Evolutionary conservation across 2,888 invertebrate species (phyloP).

Genomic region (Osmoderma eremita): DNA sequence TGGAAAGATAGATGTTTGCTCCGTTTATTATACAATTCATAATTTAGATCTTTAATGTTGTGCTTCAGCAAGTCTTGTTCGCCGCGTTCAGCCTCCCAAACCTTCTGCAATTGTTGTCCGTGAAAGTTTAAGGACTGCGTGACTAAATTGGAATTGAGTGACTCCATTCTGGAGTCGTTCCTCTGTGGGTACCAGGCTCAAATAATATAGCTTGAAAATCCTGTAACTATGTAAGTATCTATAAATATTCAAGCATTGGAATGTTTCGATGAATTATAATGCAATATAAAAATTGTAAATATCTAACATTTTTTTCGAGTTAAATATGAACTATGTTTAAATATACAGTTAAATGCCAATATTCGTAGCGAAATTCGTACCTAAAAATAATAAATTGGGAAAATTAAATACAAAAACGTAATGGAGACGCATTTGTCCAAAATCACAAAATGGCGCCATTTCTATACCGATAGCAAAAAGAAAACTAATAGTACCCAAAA

Average conservation of each 20-base stretch:
- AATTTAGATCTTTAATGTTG: conserved; percentile 73
- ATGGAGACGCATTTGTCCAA: conserved; percentile 22
- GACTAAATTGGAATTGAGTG: conserved; percentile 69
- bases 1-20: conserved; percentile 85
- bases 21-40: conserved; percentile 79
- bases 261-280: not conserved
- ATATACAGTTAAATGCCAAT: not conserved
- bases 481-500: conserved; percentile 23
- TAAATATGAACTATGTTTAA: not conserved
- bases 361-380: conserved; percentile 20
- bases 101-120: conserved; percentile 87
- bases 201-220: conserved; percentile 33
- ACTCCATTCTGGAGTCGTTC: conserved; percentile 61
- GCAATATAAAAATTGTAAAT: not conserved
- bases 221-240: conserved; percentile 39
- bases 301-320: not conserved
- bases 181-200: conserved; percentile 27
- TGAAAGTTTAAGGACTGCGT: conserved; percentile 83
- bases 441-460: conserved; percentile 38
- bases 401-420: conserved; percentile 27
- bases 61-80: conserved; percentile 76
- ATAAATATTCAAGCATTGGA: conserved; percentile 9
- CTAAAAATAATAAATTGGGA: conserved; percentile 36
- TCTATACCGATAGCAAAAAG: conserved; percentile 18
- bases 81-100: conserved; percentile 87